Evolutionary conservation across 53 echinoderm and acorn worm species (phyloP), one percentile per base, ranked within the genome.

Genomic region (Hippasteria phrygiana): DNA sequence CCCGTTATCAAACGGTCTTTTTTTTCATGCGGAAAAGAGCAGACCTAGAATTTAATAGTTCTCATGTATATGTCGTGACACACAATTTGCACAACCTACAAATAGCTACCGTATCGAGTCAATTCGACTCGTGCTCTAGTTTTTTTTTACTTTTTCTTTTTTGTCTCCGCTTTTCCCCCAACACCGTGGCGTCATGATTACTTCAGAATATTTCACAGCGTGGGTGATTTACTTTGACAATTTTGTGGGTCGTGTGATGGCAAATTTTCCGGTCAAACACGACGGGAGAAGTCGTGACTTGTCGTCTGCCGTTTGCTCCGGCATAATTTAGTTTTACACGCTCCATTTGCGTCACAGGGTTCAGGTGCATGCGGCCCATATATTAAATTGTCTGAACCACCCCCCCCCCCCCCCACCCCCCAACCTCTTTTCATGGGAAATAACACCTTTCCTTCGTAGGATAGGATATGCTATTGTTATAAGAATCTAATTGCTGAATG

Each of bases 221-320:
- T 32, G 73, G 12, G 73, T 73, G 73, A 73, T 73, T 73, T 43
- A 27, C n/a, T 73, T 73, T 42, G 26, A 40, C 42, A 73, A 73
- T 43, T 42, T 42, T 13, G 14, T 20, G 34, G 14, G 67, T 67
- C 16, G 17, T 26, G 37, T 34, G 34, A 35, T 5, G 7, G 16
- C 67, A 56, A 22, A 56, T 34, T 43, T 27, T 2, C 39, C 13
- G 14, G 29, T 31, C 36, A 55, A 77, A 8, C 2, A 55, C 2
- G 7, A 17, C 2, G 55, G 10, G 20, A 0, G 24, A 13, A 38
- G 0, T 36, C 36, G 55, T 55, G 76, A 48, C 31, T 76, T 14
- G 10, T 31, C 16, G 34, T 76, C 56, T 33, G 18, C n/a, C 38
- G 56, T 54, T 54, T 53, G 35, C 13, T 34, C 37, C 18, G 76